Conservation (phyloP, 2,113 vertebrate species). For the Xiphias gladius region DNA sequence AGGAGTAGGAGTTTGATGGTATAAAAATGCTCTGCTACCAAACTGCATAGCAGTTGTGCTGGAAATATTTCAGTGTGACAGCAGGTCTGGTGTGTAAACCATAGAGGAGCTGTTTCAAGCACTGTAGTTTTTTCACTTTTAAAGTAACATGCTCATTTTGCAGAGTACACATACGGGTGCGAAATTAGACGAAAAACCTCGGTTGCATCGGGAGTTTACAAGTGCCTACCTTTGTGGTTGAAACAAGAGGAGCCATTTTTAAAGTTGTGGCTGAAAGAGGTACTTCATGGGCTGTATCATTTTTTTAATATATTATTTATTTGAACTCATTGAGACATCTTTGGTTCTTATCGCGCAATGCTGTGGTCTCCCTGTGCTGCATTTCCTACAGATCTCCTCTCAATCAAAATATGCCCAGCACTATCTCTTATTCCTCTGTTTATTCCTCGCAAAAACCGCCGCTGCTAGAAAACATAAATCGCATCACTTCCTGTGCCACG, state of each 20-base stretch:
- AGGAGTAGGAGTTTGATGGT: background rate
- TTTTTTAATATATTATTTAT: conserved; percentile 4
- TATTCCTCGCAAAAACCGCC: conserved; percentile 27
- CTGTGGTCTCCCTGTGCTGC: too few species aligned
- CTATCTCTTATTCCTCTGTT: conserved; percentile 17
- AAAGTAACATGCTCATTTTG: background rate
- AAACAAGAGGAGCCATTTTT: background rate
- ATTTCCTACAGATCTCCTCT: conserved; percentile 10
- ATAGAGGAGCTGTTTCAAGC: background rate
- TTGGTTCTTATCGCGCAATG: too few species aligned
- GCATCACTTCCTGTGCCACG: conserved; percentile 24
- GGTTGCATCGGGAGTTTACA: too few species aligned
- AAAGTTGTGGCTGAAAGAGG: background rate
- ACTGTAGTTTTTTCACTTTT: background rate
- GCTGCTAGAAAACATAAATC: conserved; percentile 25
- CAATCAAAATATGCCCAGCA: conserved; percentile 7
- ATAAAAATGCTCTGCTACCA: background rate
- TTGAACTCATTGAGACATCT: conserved; percentile 8
- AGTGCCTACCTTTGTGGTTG: background rate
- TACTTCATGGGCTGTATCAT: background rate
- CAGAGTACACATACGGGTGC: background rate
- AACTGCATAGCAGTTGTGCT: background rate
- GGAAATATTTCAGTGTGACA: background rate
- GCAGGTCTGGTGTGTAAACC: background rate
- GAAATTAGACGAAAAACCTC: background rate